A percentile compares a stretch with the other conserved stretches of the same genome.
Conservation (phyloP, 92 coral and sea anemone genomes). For the Scolanthus callimorphus region DNA sequence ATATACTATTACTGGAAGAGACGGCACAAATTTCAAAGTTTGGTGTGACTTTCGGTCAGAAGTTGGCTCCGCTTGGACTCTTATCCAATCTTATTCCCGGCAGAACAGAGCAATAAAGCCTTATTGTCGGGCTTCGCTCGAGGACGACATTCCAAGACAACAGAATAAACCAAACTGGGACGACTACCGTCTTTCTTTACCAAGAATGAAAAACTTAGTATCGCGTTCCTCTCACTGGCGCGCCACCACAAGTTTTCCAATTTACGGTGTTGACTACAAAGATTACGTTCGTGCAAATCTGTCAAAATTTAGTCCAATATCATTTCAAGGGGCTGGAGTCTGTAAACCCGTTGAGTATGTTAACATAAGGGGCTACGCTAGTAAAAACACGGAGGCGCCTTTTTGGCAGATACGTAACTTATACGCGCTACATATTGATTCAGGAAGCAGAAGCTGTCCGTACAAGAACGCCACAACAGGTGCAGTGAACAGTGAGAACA, state of each 20-base stretch:
- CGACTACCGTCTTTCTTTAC: not conserved
- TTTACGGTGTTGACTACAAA: not conserved
- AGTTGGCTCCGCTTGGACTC: not conserved
- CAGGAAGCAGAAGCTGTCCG: not conserved
- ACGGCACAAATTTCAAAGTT: not conserved
- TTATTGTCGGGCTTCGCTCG: not conserved
- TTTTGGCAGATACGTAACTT: not conserved
- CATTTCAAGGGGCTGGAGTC: not conserved
- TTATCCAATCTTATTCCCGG: not conserved
- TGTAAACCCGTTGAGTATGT: not conserved
- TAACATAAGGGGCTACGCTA: not conserved
- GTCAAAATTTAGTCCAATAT: not conserved
- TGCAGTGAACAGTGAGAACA: constrained; percentile 1
- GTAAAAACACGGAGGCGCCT: not conserved
- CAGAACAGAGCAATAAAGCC: not conserved
- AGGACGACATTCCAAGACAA: not conserved
- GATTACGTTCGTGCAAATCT: constrained; percentile 1
- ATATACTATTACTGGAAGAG: not conserved
- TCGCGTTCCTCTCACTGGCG: not conserved
- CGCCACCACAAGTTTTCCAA: not conserved
- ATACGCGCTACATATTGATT: not conserved
- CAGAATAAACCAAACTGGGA: not conserved
- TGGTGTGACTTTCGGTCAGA: not conserved
- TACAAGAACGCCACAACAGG: not conserved
- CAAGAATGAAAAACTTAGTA: not conserved